Evolutionary conservation across 2,113 vertebrate genomes (phyloP).

Genomic region (Tetrax tetrax): DNA sequence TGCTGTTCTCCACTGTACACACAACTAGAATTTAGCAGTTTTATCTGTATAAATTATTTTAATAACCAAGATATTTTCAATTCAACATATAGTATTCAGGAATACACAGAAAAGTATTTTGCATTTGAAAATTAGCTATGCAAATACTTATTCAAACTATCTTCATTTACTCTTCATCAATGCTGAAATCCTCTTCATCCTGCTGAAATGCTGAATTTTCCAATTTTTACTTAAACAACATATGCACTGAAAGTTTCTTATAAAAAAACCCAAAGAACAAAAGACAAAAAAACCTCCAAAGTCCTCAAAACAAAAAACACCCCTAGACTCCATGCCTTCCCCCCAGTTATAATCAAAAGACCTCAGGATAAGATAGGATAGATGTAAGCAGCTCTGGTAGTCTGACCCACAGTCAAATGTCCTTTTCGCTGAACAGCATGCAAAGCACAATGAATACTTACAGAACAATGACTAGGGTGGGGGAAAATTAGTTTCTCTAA

Average conservation of each 20-base stretch:
- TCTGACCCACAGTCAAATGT: background rate
- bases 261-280: background rate
- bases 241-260: background rate
- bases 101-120: background rate
- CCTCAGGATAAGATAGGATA: background rate
- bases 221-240: background rate
- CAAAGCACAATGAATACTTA: background rate
- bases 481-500: no score
- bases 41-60: background rate
- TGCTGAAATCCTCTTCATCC: background rate
- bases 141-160: background rate
- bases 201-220: background rate
- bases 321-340: background rate
- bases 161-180: background rate
- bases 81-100: background rate
- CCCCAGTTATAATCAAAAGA: background rate
- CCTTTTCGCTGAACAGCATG: background rate
- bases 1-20: background rate
- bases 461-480: no score
- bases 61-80: slow-evolving; percentile 15
- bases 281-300: background rate
- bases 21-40: background rate
- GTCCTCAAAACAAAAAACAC: background rate
- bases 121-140: background rate
- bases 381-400: background rate